Base-by-base conservation (phyloP, 2,888 invertebrate genomes). In the Cerceris rybyensis region DNA sequence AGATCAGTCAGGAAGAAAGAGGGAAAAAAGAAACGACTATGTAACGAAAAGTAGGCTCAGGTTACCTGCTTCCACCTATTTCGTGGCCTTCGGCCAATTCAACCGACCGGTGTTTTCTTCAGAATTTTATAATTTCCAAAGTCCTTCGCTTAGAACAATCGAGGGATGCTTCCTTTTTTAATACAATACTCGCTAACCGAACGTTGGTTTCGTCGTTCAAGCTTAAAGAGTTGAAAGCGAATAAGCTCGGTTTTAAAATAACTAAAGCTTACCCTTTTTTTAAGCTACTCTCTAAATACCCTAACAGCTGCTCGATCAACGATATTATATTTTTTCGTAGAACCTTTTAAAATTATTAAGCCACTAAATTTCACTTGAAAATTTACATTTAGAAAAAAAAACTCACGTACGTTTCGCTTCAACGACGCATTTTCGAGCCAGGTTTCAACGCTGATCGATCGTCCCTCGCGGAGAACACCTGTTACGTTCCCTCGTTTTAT, bases 401-500 rank as follows among this genome's bases (percentile, higher is more conserved):
- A 4, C 28, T 28, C 2, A 28, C 28, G 11, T 7, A 50, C n/a
- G 50, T n/a, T 11, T n/a, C 50, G 50, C 50, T 2, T 6, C 6
- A n/a, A 11, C n/a, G 13, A 17, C 11, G 41, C 14, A 28, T 64
- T 14, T 13, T 54, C 8, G 14, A n/a, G 57, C 0, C 9, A 14
- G 1, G 49, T 28, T 49, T 55, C 6, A n/a, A 54, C 43, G 43
- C 50, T 50, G 46, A 82, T 82, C 81, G 81, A 82, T 64, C 78
- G 71, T 59, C 52, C 64, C 28, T 57, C 16, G 14, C 13, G 14
- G 13, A 63, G 14, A 78, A 77, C 83, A 84, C 75, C 78, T 85
- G 86, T 83, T 81, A 81, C 76, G 54, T 83, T 81, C 55, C 78
- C 83, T 58, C 78, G 11, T 43, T 55, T 64, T 72, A 82, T 82